phyloP scores from a whole-genome alignment of 1,140 invertebrate genomes.

The Calliphora vicina region DNA sequence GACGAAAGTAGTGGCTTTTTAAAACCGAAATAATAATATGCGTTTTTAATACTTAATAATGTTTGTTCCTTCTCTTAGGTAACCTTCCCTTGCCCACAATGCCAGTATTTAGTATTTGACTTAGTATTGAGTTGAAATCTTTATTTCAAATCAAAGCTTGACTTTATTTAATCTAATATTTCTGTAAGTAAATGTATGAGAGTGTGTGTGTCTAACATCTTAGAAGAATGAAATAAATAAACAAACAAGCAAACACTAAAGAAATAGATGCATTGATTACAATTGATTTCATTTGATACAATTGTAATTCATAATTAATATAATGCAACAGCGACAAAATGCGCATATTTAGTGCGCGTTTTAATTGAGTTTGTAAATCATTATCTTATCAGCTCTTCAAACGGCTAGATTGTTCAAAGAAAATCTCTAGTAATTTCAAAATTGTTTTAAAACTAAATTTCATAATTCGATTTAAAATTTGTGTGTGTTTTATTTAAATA shows the following conservation, averaged over 20 bases:
- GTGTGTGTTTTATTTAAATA: not conserved
- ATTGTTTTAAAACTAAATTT: not conserved
- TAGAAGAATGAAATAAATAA: too few relatives aligned
- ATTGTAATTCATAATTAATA: not conserved
- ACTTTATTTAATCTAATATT: not conserved
- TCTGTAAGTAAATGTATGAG: not conserved
- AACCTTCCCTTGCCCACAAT: too few relatives aligned
- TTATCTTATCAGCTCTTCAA: slow-evolving; percentile 55
- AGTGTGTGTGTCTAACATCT: not conserved
- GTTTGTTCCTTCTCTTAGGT: too few relatives aligned
- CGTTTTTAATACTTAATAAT: too few relatives aligned
- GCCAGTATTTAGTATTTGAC: too few relatives aligned
- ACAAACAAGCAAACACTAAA: not conserved
- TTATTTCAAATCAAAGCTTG: not conserved
- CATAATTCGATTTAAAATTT: not conserved
- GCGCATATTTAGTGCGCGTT: slow-evolving; percentile 30
- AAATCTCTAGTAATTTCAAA: too few relatives aligned
- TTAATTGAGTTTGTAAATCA: slow-evolving; percentile 44
- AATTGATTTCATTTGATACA: not conserved
- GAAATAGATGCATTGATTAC: slow-evolving; percentile 1
- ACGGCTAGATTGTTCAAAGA: not conserved
- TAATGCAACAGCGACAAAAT: not conserved
- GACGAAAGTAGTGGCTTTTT: too few relatives aligned
- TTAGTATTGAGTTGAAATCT: too few relatives aligned
- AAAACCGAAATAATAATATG: too few relatives aligned